phyloP scores from a whole-genome alignment of 2,797 vertebrate species.

The Pachyuromys duprasi region DNA sequence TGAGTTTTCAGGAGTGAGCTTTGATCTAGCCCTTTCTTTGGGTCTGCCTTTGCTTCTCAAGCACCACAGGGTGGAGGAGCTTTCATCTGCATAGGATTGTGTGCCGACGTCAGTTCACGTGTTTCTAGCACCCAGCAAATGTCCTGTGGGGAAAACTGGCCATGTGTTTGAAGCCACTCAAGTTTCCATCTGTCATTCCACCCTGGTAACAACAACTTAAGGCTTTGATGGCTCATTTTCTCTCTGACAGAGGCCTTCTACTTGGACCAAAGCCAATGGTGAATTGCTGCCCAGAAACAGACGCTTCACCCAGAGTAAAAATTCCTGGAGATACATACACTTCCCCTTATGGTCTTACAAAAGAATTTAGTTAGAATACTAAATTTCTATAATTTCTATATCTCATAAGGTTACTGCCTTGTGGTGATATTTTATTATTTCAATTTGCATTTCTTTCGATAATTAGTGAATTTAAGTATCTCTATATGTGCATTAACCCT shows the following conservation, averaged over 20 bases:
- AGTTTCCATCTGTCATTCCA: not conserved
- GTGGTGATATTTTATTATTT: not conserved
- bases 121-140: not conserved
- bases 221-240: not conserved
- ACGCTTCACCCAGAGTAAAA: conserved; percentile 9
- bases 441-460: conserved; percentile 19
- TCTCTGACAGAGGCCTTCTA: not conserved
- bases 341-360: not conserved
- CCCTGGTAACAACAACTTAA: not conserved
- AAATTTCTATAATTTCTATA: not conserved
- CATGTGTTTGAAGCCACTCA: conserved; percentile 1
- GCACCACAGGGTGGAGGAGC: not conserved
- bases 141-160: not conserved
- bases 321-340: not conserved
- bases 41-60: not conserved
- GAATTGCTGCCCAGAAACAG: not conserved
- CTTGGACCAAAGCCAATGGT: not conserved
- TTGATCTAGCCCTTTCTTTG: not conserved
- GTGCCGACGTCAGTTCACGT: not conserved
- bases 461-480: not conserved
- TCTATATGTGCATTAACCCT: not conserved
- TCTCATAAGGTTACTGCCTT: not conserved
- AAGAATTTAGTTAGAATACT: not conserved
- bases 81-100: not conserved
- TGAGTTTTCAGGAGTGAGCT: not conserved